phyloP scores from a whole-genome alignment of 2,113 vertebrate species.

The Nymphicus hollandicus region DNA sequence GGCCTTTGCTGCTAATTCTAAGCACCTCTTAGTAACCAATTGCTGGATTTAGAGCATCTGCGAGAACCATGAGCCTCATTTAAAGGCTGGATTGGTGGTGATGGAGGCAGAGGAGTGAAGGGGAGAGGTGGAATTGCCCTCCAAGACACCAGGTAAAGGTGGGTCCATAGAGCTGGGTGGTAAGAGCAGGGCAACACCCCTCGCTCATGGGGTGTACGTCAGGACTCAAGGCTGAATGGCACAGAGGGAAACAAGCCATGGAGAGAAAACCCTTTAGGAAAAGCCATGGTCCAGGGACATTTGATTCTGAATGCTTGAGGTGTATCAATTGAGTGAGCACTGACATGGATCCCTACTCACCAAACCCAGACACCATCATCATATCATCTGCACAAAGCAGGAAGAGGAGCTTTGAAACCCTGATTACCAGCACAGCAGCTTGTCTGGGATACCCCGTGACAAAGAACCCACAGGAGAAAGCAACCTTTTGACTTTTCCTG shows the following conservation, averaged over 20 bases:
- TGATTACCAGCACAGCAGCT: background rate
- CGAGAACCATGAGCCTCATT: background rate
- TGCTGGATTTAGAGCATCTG: background rate
- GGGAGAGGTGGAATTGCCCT: background rate
- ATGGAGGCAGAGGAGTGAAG: background rate
- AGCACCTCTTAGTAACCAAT: background rate
- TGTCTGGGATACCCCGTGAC: background rate
- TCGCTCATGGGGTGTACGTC: background rate
- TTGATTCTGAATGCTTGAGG: no score
- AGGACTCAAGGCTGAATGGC: background rate
- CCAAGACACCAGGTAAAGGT: background rate
- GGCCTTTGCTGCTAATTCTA: background rate
- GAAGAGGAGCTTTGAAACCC: background rate
- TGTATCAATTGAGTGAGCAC: rapidly evolving
- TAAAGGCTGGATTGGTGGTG: background rate
- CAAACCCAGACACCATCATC: background rate
- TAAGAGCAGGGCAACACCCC: background rate
- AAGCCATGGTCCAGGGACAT: background rate
- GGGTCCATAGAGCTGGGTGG: rapidly evolving
- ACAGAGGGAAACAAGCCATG: rapidly evolving
- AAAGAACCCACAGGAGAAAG: background rate
- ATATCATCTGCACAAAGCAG: background rate
- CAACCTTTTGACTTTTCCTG: background rate
- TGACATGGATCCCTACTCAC: background rate
- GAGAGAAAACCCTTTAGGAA: background rate